These are phyloP conservation scores for Iphiclides podalirius DNA, from an alignment of 2,888 invertebrate species.

Conservation along the genomic window DNA sequence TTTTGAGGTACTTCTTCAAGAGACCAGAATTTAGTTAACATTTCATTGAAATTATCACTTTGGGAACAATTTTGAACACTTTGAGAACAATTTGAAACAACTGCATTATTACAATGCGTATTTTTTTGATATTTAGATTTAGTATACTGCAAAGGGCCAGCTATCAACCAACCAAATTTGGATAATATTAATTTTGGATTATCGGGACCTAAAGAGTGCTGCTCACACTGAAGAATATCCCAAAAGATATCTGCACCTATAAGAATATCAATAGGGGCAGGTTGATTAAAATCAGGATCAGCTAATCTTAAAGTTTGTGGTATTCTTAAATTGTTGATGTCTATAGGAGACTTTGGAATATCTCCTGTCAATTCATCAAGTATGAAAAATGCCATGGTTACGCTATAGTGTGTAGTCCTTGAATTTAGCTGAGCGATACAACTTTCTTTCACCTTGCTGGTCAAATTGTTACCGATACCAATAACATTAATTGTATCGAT, in stretches of 20 bases:
- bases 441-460: not conserved
- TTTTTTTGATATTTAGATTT: too few species aligned
- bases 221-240: slow-evolving; percentile 15
- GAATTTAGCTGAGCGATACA: not conserved
- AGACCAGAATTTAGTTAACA: not conserved
- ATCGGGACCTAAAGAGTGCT: slow-evolving; percentile 8
- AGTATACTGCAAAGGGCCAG: not conserved
- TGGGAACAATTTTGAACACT: too few species aligned
- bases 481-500: not conserved
- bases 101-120: too few species aligned
- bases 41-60: not conserved
- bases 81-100: too few species aligned
- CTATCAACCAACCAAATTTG: not conserved
- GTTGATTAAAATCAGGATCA: slow-evolving; percentile 27
- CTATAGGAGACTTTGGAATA: slow-evolving; percentile 23
- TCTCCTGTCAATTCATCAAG: slow-evolving; percentile 25
- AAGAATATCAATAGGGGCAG: slow-evolving; percentile 25
- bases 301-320: slow-evolving; percentile 27
- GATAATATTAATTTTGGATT: not conserved
- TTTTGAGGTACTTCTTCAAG: not conserved
- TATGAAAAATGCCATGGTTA: slow-evolving; percentile 22
- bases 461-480: not conserved
- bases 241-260: slow-evolving; percentile 29
- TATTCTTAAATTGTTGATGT: too few species aligned
- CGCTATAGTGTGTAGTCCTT: not conserved